These are phyloP conservation scores for Ictidomys tridecemlineatus DNA, from an alignment of 2,113 vertebrate genomes.

Conservation along the genomic window DNA sequence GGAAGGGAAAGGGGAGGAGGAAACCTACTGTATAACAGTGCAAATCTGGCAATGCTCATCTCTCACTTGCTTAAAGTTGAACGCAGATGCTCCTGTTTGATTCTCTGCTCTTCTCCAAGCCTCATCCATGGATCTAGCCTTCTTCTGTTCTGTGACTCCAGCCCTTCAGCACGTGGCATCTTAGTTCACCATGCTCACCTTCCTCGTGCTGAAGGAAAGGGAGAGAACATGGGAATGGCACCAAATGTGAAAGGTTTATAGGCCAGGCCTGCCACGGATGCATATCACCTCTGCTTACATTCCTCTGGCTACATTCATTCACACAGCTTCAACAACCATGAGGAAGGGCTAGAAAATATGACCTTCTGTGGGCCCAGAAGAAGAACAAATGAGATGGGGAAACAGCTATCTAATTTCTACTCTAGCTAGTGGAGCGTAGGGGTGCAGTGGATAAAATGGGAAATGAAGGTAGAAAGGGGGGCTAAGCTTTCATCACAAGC, in stretches of 20 bases:
- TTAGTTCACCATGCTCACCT: not conserved
- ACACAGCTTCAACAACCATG: not conserved
- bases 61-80: not conserved
- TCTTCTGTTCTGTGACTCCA: conserved; percentile 33
- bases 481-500: not conserved
- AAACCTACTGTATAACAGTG: not conserved
- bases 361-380: not conserved
- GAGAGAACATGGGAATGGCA: not conserved
- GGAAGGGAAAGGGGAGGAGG: not conserved
- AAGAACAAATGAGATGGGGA: not conserved
- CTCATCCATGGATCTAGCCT: not conserved
- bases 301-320: not conserved
- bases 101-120: not conserved
- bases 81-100: not conserved
- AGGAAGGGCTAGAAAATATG: not conserved
- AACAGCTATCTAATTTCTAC: not conserved
- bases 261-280: not conserved
- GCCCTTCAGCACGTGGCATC: not conserved
- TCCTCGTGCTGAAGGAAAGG: not conserved
- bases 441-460: not conserved
- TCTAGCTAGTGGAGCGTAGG: not conserved
- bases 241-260: not conserved
- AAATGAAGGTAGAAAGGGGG: not conserved
- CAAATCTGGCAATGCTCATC: not conserved
- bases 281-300: not conserved